Base-by-base conservation (phyloP, 2,113 vertebrate species). In the Aleadryas rufinucha region DNA sequence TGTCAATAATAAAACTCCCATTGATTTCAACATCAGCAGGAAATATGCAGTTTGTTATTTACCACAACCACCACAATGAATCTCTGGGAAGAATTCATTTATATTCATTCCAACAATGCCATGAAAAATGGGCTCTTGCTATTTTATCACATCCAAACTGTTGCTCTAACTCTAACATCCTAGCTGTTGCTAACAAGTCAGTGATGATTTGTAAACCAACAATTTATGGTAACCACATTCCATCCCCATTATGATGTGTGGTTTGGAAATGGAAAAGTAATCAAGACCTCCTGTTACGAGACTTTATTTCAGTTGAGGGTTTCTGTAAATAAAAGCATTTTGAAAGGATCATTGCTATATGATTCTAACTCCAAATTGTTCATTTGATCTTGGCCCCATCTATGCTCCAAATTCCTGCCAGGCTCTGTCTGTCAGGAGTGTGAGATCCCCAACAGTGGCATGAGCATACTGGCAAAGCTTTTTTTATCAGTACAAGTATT, bases 211-310 rank as follows among this genome's bases (percentile, higher is more conserved):
- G 95, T 95, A 96, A 96, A 97, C 93, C 95, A 97, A 96, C 95
- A 96, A 96, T 97, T 97, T 95, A 96, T 96, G 95, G 92, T 92
- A 91, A 97, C 95, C 93, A 94, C 92, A 95, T 96, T 96, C 94
- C 96, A 96, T 91, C 93, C 79, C 90, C 60, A 96, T 96, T 97
- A 96, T 96, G 93, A 95, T 95, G 92, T 96, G 95, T 74, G 96
- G 95, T 95, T 97, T 97, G 93, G 95, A 97, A 96, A 96, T 96
- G 95, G 96, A 96, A 96, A 97, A 96, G 85, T 96, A 97, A 96
- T 96, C 92, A 96, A 95, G 96, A 96, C 96, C 93, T 96, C 96
- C 95, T 97, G 95, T 96, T 96, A 96, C 90, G 95, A 94, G 63
- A 77, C 92, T 95, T 96, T 56, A 93, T 96, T 96, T 96, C 95